Percentiles rank a stretch among this genome's conserved stretches.
Conservation (phyloP, 2,888 invertebrate species). For the Pocota personata region DNA sequence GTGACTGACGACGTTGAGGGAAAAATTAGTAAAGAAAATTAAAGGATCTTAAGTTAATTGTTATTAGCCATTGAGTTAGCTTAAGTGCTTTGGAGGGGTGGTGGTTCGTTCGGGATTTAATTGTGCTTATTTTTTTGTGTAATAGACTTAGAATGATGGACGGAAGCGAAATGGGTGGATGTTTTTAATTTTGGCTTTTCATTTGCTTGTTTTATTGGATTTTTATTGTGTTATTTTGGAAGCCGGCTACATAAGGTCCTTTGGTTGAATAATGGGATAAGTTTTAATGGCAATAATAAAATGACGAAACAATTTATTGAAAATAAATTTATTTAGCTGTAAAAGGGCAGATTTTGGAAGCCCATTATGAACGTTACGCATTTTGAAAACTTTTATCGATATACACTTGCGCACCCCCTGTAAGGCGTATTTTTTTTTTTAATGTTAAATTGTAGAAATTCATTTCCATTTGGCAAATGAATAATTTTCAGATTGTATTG, state of each 20-base stretch:
- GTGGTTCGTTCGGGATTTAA: conserved; percentile 1
- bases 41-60: conserved; percentile 62
- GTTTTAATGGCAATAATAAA: conserved; percentile 31
- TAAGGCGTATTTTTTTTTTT: no score
- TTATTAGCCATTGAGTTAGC: conserved; percentile 54
- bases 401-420: no score
- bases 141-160: neutral
- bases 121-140: conserved; percentile 8
- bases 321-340: conserved; percentile 4
- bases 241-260: neutral
- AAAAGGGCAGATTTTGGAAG: no score
- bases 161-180: neutral
- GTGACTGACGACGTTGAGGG: conserved; percentile 40
- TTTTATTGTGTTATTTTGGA: conserved; percentile 23
- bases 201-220: conserved; percentile 29
- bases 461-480: no score
- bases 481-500: no score
- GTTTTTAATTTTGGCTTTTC: conserved; percentile 37
- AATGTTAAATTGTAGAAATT: no score
- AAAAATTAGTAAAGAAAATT: conserved; percentile 40
- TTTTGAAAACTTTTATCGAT: no score
- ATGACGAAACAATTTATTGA: neutral
- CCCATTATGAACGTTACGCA: no score
- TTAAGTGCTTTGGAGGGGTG: conserved; percentile 16
- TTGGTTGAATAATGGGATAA: conserved; percentile 24